Percentiles rank a stretch among this genome's conserved stretches.
Conservation (phyloP, 2,113 vertebrate genomes). For the Eurystomus gularis region DNA sequence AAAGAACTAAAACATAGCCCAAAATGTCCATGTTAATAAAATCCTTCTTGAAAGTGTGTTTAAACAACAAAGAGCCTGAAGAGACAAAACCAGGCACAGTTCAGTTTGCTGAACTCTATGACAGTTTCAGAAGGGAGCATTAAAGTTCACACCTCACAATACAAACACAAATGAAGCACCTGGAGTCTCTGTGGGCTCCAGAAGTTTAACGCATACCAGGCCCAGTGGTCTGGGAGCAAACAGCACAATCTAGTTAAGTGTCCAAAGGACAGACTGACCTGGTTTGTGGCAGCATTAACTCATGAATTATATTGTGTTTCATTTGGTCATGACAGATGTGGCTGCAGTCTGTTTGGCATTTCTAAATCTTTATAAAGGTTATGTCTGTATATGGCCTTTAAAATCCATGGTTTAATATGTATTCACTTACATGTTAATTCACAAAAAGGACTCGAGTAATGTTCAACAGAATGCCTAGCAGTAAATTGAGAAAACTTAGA, state of each 20-base stretch:
- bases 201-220: not conserved
- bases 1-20: not conserved
- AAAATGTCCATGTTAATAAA: not conserved
- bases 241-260: not conserved
- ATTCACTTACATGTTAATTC: not conserved
- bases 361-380: not conserved
- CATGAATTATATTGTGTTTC: not conserved
- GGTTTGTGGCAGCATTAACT: not conserved
- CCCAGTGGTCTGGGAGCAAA: not conserved
- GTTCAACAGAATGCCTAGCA: not conserved
- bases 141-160: not conserved
- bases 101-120: not conserved
- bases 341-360: not conserved
- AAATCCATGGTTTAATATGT: not conserved
- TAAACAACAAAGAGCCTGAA: not conserved
- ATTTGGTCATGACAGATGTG: not conserved
- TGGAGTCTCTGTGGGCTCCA: not conserved
- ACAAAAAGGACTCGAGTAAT: not conserved
- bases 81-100: not conserved
- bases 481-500: not conserved
- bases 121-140: not conserved
- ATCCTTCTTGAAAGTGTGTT: not conserved
- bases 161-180: not conserved
- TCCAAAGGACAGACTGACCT: constrained; percentile 39
- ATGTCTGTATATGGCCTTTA: not conserved